Evolutionary conservation across 2,113 vertebrate genomes (phyloP), one percentile per base, ranked within the genome.

Genomic region (Nothocercus julius): DNA sequence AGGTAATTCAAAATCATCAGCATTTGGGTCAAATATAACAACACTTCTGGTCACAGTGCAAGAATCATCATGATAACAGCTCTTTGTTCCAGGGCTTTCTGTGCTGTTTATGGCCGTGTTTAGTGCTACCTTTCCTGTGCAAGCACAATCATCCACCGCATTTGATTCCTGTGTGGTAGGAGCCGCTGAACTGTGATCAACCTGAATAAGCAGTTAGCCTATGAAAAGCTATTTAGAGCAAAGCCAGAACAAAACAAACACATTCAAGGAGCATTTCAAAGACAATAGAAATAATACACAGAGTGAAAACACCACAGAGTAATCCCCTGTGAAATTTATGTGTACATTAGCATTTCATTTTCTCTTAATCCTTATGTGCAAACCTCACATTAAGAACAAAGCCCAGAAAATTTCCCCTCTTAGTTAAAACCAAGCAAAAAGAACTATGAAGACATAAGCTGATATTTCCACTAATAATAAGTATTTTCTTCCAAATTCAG

Each of bases 221-320:
- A 79, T 13, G 51, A 87, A 85, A 92, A 93, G 9, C 32, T 68
- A 42, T 78, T 73, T 72, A 44, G 27, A 78, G 34, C 32, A 80
- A 85, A 90, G 40, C 7, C 17, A 89, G 30, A 93, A 90, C 22
- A 91, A 87, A 85, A 87, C 22, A 69, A 75, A 25, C 42, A 81
- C 38, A 38, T 56, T 79, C 38, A 73, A 85, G 58, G 49, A 6
- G 11, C 22, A 66, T 79, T 94, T 91, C 63, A 53, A 90, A 94
- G 59, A 53, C 5, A 92, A 82, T 0, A 2, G 56, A 89, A 61
- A 95, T 42, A 82, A 73, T 44, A 82, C 7, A 45, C 40, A 62
- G 34, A 53, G 69, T 72, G 76, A 34, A 85, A 89, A 85, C 40
- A 53, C 20, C 34, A 16, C 0, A 1, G 44, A 82, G 76, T 42